These are phyloP conservation scores for Labia minor DNA, from an alignment of 2,888 invertebrate genomes.

Conservation along the genomic window DNA sequence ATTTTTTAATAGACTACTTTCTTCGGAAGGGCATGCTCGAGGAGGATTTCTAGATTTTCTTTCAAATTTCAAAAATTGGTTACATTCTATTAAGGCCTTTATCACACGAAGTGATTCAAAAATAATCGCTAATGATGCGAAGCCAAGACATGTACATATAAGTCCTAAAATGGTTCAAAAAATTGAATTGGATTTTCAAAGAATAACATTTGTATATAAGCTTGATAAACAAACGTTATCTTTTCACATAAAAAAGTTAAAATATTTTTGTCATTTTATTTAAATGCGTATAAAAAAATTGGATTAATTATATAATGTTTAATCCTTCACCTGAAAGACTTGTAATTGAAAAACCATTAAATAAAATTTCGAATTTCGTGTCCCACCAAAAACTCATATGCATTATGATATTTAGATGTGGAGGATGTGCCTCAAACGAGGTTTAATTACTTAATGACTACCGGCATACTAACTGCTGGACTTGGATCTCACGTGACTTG, in stretches of 20 bases:
- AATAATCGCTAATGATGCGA: conserved; percentile 47
- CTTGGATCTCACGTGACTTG: not conserved
- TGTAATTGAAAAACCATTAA: not conserved
- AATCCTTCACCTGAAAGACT: not conserved
- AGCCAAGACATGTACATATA: conserved; percentile 47
- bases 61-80: not conserved
- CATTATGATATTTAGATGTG: conserved; percentile 37
- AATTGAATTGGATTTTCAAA: too few species aligned
- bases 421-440: too few species aligned
- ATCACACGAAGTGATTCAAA: conserved; percentile 48
- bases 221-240: too few species aligned
- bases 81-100: conserved; percentile 39
- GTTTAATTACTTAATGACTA: too few species aligned
- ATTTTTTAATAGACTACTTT: not conserved
- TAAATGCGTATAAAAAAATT: too few species aligned
- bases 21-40: not conserved
- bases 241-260: too few species aligned
- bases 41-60: not conserved
- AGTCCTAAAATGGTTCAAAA: conserved; percentile 42
- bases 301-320: too few species aligned
- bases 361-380: conserved; percentile 38
- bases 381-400: conserved; percentile 59
- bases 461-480: not conserved
- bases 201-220: too few species aligned
- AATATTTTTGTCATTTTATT: too few species aligned